Conservation (phyloP, 2,797 vertebrate species). For the Tragopan temminckii region DNA sequence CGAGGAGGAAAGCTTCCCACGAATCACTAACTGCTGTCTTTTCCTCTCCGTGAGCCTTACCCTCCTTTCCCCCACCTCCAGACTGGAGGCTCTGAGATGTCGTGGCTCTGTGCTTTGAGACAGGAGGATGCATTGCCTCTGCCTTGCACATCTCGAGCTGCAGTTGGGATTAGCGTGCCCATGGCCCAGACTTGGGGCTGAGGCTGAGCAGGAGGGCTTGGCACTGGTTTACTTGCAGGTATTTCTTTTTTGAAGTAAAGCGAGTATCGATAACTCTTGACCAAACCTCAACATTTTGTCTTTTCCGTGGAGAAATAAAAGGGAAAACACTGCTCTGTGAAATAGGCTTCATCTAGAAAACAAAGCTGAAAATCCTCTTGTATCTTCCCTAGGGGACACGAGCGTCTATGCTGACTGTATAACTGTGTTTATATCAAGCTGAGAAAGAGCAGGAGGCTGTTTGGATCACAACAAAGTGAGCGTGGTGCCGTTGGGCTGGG, state of each 20-base stretch:
- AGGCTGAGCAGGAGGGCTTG: background rate
- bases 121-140: rapidly evolving
- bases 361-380: background rate
- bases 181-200: background rate
- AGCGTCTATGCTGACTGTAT: background rate
- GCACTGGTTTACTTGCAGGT: background rate
- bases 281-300: background rate
- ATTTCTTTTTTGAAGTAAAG: background rate
- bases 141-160: background rate
- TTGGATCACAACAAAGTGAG: background rate
- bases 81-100: rapidly evolving
- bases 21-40: background rate
- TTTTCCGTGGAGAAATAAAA: background rate
- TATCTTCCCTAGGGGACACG: rapidly evolving
- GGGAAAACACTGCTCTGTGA: background rate
- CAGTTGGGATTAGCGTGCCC: background rate
- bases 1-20: background rate
- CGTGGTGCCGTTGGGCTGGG: rapidly evolving
- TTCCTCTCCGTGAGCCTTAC: rapidly evolving
- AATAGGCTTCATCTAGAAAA: background rate
- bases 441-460: background rate
- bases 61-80: background rate
- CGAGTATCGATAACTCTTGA: background rate
- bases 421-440: rapidly evolving
- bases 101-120: rapidly evolving